phyloP scores from a whole-genome alignment of 1,140 invertebrate genomes.

The Tetramorium simillimum region DNA sequence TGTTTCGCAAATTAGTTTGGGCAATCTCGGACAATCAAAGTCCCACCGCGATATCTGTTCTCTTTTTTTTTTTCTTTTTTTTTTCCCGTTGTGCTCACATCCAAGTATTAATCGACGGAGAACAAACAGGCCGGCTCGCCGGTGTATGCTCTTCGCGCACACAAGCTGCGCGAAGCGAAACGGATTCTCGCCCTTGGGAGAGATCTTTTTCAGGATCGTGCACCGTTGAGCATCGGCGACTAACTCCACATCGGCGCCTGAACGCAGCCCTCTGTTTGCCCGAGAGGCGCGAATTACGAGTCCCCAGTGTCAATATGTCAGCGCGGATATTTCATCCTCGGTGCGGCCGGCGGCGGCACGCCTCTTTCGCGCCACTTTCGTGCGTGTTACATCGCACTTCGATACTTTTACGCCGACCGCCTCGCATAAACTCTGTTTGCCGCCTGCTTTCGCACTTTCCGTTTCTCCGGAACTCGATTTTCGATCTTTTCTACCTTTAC shows the following conservation, averaged over 20 bases:
- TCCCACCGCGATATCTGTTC: not conserved
- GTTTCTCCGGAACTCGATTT: constrained; percentile 22
- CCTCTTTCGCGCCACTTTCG: constrained; percentile 53
- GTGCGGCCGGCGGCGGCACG: constrained; percentile 45
- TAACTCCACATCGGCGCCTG: constrained; percentile 28
- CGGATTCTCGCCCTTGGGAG: constrained; percentile 70
- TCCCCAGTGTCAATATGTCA: constrained; percentile 80
- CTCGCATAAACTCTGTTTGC: constrained; percentile 68
- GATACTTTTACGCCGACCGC: constrained; percentile 62
- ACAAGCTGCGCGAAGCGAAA: constrained; percentile 63
- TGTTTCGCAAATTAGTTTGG: not conserved
- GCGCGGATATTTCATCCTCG: constrained; percentile 74
- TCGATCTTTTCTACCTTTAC: not conserved
- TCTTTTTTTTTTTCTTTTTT: not conserved
- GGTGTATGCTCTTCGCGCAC: constrained; percentile 72
- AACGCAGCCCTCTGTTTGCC: constrained; percentile 77
- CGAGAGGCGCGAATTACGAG: constrained; percentile 81
- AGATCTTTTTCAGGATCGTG: constrained; percentile 54
- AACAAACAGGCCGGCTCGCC: constrained; percentile 58
- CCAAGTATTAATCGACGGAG: constrained; percentile 63
- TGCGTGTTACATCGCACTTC: constrained; percentile 51
- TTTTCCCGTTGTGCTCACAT: not conserved
- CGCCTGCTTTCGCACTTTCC: constrained; percentile 39
- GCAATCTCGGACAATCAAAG: not conserved
- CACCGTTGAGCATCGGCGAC: constrained; percentile 44